Evolutionary conservation across 2,888 invertebrate genomes (phyloP).

Genomic region (Aproaerema taeniolella): DNA sequence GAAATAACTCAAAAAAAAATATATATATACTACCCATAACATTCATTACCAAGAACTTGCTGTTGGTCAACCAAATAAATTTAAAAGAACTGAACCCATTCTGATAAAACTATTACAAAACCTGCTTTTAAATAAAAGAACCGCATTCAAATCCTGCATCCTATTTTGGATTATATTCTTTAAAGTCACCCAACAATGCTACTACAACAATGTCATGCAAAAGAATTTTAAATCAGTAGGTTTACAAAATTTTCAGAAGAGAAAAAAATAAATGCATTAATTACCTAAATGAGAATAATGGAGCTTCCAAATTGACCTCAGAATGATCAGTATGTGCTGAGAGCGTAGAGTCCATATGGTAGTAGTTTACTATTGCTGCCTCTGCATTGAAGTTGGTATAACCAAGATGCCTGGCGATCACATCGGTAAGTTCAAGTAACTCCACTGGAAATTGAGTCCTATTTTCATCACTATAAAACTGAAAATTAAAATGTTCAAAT

Average conservation of each 20-base stretch:
- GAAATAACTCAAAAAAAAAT: not conserved
- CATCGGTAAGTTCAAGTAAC: conserved; percentile 79
- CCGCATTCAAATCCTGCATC: too few species aligned
- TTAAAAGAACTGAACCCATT: too few species aligned
- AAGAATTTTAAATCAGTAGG: too few species aligned
- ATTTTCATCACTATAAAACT: conserved; percentile 84
- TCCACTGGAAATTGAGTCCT: conserved; percentile 85
- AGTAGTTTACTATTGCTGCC: conserved; percentile 98
- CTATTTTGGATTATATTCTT: too few species aligned
- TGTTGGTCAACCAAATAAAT: too few species aligned
- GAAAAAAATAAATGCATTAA: too few species aligned
- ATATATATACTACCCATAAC: not conserved
- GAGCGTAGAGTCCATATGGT: conserved; percentile 93
- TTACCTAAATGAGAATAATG: conserved; percentile 93
- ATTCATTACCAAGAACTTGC: too few species aligned
- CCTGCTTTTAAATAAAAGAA: too few species aligned
- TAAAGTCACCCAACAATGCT: too few species aligned
- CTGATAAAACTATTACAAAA: too few species aligned
- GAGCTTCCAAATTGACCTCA: conserved; percentile 89
- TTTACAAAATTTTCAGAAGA: too few species aligned
- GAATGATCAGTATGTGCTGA: conserved; percentile 97
- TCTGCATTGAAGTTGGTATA: conserved; percentile 84
- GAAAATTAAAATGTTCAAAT: conserved; percentile 18
- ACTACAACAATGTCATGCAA: too few species aligned
- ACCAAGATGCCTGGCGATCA: conserved; percentile 79